A percentile compares a stretch with the other conserved stretches of the same genome.
Conservation (phyloP, 2,797 vertebrate genomes). For the Bufotes viridis region DNA sequence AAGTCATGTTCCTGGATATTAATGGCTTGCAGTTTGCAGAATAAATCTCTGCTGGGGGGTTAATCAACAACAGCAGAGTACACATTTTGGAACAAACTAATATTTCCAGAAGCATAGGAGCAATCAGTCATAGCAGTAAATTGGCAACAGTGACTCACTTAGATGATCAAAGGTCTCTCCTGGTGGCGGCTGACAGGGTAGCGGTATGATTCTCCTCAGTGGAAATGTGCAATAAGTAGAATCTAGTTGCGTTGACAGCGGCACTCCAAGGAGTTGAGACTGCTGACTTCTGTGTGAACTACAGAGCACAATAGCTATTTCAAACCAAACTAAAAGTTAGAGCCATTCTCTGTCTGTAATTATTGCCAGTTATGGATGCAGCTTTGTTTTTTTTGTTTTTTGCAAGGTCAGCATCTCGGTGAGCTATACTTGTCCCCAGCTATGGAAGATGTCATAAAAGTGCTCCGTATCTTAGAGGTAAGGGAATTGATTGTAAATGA, state of each 20-base stretch:
- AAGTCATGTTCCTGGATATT: slow-evolving; percentile 9
- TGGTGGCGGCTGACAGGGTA: slow-evolving; percentile 52
- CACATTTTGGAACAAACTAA: slow-evolving; percentile 50
- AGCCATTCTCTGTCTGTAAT: neutral
- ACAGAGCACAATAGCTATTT: slow-evolving; percentile 19
- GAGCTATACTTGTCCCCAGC: neutral
- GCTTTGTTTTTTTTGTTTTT: too few species aligned
- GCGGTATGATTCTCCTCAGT: slow-evolving; percentile 34
- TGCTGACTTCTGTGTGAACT: slow-evolving; percentile 38
- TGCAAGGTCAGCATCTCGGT: neutral
- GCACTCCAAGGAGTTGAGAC: slow-evolving; percentile 32
- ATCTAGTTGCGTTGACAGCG: slow-evolving; percentile 40
- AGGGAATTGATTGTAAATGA: too few species aligned
- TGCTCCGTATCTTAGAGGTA: neutral
- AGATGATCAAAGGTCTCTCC: slow-evolving; percentile 58
- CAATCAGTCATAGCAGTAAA: slow-evolving; percentile 52
- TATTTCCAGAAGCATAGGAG: slow-evolving; percentile 40
- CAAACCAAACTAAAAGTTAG: slow-evolving; percentile 41
- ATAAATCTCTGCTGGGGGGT: slow-evolving; percentile 7
- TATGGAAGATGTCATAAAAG: neutral
- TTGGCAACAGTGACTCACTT: slow-evolving; percentile 51
- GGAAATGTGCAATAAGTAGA: slow-evolving; percentile 54
- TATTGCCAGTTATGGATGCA: neutral
- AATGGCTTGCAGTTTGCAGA: neutral
- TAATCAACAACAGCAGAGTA: slow-evolving; percentile 28